Conservation (phyloP, 1,140 invertebrate genomes). For the Philopotamus ludificatus region DNA sequence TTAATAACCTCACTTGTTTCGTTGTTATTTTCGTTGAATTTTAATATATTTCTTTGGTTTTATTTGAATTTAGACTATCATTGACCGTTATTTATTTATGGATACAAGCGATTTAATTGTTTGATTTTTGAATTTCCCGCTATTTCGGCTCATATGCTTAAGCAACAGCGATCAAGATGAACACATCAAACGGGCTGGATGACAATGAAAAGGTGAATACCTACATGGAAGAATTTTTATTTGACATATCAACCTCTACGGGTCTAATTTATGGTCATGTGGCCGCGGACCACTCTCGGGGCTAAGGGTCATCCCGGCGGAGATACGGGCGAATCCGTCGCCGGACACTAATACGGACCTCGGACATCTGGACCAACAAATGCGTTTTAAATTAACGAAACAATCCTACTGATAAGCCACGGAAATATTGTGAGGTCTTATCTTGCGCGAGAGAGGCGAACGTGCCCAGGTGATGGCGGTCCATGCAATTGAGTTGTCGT, state of each 20-base stretch:
- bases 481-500: no score
- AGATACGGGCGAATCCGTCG: constrained; percentile 2
- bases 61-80: no score
- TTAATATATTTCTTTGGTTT: no score
- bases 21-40: no score
- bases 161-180: constrained; percentile 2
- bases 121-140: no score
- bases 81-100: no score
- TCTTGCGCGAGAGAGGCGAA: no score
- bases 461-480: no score
- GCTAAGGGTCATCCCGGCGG: background rate
- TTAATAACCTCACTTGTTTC: no score
- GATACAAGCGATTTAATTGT: no score
- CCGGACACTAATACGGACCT: background rate
- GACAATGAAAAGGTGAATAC: constrained; percentile 18
- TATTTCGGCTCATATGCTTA: background rate
- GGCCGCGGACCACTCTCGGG: background rate
- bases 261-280: constrained; percentile 17
- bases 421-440: no score
- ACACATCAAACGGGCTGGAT: constrained; percentile 12
- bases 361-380: background rate
- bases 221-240: constrained; percentile 28
- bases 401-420: no score
- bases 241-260: constrained; percentile 23
- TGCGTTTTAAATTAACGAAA: constrained; percentile 22